Percentiles rank a stretch among this genome's conserved stretches.
Evolutionary conservation across 2,113 vertebrate species (phyloP).

Genomic region (Zeus faber): DNA sequence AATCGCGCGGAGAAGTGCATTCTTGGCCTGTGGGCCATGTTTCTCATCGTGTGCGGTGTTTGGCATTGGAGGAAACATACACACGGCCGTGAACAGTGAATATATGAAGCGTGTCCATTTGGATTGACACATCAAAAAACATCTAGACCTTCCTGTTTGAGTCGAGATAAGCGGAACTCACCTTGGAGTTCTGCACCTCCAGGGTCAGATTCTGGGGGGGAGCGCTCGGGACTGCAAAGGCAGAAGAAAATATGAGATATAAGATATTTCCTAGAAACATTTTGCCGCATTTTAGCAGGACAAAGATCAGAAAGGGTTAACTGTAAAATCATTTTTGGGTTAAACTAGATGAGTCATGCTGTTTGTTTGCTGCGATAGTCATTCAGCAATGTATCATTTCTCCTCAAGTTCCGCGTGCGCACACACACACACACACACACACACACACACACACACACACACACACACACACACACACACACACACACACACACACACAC

Average conservation of each 20-base stretch:
- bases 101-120: neutral
- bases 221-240: constrained; percentile 83
- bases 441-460: too few species aligned
- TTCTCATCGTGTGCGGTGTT: constrained; percentile 7
- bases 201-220: constrained; percentile 91
- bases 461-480: too few species aligned
- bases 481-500: too few species aligned
- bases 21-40: constrained; percentile 30
- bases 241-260: neutral
- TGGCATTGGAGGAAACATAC: too few species aligned
- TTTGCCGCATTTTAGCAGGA: neutral
- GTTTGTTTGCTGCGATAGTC: too few species aligned
- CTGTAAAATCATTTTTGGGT: too few species aligned
- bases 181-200: constrained; percentile 98
- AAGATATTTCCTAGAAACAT: neutral
- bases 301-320: too few species aligned
- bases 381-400: too few species aligned
- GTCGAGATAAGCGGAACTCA: constrained; percentile 56
- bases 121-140: neutral
- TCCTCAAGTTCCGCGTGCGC: too few species aligned
- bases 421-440: too few species aligned
- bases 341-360: too few species aligned
- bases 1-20: constrained; percentile 31
- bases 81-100: too few species aligned
- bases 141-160: neutral